Evolutionary conservation across 1,140 invertebrate genomes (phyloP).

Genomic region (Rhopalosiphum maidis): DNA sequence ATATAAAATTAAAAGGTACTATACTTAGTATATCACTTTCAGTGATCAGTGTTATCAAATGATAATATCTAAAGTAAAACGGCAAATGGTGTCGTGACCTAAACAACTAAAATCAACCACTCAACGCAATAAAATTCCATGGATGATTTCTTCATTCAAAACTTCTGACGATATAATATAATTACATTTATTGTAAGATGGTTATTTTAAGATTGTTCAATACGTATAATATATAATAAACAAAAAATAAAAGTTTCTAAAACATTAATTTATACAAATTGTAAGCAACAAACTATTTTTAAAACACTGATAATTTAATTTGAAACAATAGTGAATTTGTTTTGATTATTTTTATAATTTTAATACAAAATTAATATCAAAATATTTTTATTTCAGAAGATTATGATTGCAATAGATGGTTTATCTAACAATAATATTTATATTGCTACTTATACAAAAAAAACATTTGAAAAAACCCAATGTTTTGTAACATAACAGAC

Average conservation of each 20-base stretch:
- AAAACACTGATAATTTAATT: background rate
- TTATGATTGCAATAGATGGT: background rate
- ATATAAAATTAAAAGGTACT: background rate
- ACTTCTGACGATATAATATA: background rate
- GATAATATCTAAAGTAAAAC: background rate
- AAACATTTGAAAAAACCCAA: background rate
- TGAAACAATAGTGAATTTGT: background rate
- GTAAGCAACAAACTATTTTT: too few species aligned
- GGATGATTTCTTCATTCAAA: background rate
- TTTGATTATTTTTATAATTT: background rate
- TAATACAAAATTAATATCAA: background rate
- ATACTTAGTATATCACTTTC: background rate
- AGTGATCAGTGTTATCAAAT: background rate
- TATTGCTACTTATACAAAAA: background rate
- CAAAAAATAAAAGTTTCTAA: background rate
- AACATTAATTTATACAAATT: too few species aligned
- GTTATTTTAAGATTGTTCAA: background rate
- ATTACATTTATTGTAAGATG: background rate
- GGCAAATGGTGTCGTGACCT: background rate
- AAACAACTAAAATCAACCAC: background rate
- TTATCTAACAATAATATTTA: background rate
- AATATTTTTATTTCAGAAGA: too few species aligned
- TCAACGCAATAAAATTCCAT: background rate
- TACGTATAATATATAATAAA: background rate
- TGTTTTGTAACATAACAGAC: background rate